Evolutionary conservation across 2,113 vertebrate genomes (phyloP).

Genomic region (Mormoops blainvillei): DNA sequence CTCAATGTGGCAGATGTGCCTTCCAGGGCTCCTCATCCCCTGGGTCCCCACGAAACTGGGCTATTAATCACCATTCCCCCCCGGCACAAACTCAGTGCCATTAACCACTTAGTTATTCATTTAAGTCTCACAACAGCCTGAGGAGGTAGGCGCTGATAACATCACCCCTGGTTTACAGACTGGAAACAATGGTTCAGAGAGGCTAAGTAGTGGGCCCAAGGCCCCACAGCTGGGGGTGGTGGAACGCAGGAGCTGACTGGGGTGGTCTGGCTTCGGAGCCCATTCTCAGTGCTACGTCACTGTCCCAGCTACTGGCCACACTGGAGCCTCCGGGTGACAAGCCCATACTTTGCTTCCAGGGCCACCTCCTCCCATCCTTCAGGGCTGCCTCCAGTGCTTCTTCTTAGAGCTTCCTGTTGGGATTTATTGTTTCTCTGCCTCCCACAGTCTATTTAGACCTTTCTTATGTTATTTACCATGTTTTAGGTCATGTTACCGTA

Average conservation of each 20-base stretch:
- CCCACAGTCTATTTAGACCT: not conserved
- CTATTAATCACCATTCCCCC: not conserved
- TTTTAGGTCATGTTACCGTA: not conserved
- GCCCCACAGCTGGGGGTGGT: not conserved
- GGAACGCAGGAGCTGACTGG: not conserved
- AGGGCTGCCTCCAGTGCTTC: not conserved
- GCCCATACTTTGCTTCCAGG: not conserved
- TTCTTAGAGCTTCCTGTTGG: not conserved
- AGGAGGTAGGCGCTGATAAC: not conserved
- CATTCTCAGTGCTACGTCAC: accelerated
- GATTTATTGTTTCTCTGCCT: not conserved
- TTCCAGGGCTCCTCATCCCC: not conserved
- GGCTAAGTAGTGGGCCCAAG: not conserved
- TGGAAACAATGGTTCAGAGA: not conserved
- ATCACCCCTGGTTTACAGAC: not conserved
- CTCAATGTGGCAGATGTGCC: not conserved
- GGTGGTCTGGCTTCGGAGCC: not conserved
- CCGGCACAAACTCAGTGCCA: not conserved
- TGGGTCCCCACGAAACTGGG: not conserved
- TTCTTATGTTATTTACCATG: not conserved
- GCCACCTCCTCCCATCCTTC: not conserved
- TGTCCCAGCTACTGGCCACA: not conserved
- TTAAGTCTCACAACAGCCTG: not conserved
- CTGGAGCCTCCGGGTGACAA: not conserved
- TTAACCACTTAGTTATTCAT: not conserved